phyloP scores from a whole-genome alignment of 1,140 invertebrate species.

The Agrypnia vestita region DNA sequence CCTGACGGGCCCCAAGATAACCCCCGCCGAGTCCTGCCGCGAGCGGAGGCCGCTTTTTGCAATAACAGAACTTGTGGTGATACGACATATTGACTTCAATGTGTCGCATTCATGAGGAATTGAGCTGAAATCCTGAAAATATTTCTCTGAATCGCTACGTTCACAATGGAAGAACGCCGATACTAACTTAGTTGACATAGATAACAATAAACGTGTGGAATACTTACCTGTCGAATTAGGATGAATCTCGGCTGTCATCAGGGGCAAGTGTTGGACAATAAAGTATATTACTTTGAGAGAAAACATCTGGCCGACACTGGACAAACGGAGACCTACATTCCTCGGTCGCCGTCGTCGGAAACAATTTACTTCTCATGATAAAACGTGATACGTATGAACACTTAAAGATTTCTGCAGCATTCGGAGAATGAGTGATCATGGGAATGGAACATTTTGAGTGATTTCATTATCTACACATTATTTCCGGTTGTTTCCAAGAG shows the following conservation, averaged over 20 bases:
- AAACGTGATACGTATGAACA: constrained; percentile 27
- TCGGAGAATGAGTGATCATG: constrained; percentile 10
- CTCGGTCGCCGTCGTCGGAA: constrained; percentile 19
- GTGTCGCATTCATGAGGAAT: too few species aligned
- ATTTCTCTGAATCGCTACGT: too few species aligned
- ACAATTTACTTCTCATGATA: constrained; percentile 34
- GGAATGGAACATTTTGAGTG: too few species aligned
- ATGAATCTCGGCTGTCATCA: constrained; percentile 10
- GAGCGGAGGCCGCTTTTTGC: constrained; percentile 14
- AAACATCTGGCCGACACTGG: constrained; percentile 33
- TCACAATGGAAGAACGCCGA: too few species aligned
- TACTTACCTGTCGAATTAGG: too few species aligned
- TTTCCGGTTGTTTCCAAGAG: not conserved
- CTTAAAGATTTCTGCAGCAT: constrained; percentile 2
- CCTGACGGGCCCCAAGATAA: constrained; percentile 20
- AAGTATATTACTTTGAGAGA: constrained; percentile 1
- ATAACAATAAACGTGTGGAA: too few species aligned
- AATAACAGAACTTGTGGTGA: too few species aligned
- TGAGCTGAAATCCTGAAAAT: too few species aligned
- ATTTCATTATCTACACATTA: not conserved
- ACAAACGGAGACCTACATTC: constrained; percentile 40
- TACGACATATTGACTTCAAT: too few species aligned
- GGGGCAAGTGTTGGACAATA: not conserved
- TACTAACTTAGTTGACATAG: too few species aligned
- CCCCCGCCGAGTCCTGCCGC: not conserved